Conservation (phyloP, 2,888 invertebrate genomes). For the Frankliniella intonsa region DNA sequence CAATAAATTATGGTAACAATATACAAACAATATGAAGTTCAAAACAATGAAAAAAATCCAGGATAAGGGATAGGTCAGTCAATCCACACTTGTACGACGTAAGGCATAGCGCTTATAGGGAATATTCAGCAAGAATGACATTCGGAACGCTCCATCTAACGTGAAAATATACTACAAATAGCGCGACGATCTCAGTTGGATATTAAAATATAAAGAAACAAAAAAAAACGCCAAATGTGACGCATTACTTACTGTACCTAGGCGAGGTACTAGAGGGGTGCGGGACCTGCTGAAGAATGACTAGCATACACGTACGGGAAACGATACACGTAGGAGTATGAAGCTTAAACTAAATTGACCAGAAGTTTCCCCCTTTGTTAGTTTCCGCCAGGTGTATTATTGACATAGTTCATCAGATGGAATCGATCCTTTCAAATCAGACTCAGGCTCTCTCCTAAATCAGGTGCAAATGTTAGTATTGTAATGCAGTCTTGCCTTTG, state of each 20-base stretch:
- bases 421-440: neutral
- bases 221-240: too few relatives aligned
- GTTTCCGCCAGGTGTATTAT: neutral
- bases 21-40: neutral
- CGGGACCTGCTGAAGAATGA: neutral
- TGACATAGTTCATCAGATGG: neutral
- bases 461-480: neutral
- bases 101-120: too few relatives aligned
- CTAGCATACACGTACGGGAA: neutral
- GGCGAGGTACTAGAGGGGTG: too few relatives aligned
- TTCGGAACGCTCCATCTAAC: too few relatives aligned
- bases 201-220: too few relatives aligned
- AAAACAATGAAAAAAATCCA: neutral
- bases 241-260: too few relatives aligned
- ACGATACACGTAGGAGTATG: neutral
- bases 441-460: constrained; percentile 15
- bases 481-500: too few relatives aligned
- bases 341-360: neutral
- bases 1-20: constrained; percentile 23
- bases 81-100: too few relatives aligned
- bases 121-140: too few relatives aligned
- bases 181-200: too few relatives aligned
- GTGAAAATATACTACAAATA: too few relatives aligned
- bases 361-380: neutral
- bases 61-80: too few relatives aligned